Base-by-base conservation (phyloP, 1,140 invertebrate genomes). In the Bombus ignitus region DNA sequence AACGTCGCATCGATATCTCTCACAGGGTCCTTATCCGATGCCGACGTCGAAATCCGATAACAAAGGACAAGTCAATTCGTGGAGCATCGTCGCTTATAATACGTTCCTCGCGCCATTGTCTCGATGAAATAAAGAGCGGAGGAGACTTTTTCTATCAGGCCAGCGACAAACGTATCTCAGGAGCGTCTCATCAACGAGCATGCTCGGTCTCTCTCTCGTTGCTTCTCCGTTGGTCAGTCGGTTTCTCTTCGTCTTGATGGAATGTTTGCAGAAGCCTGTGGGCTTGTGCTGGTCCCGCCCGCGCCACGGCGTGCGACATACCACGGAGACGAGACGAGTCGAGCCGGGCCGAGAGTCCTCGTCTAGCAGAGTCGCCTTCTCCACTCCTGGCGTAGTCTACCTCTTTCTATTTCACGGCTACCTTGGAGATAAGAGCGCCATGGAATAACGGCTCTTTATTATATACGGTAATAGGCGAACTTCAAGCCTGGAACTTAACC, bases 381-480 rank as follows among this genome's bases (percentile, higher is more conserved):
- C 47, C 75, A 6, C 42, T 44, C 35, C 10, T 18, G 47, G 70
- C 74, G 37, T 57, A 79, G 76, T 77, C 90, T 81, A 47, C 88
- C 88, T 84, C 90, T 91, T 87, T 91, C 91, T 91, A 91, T 91
- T 91, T 90, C 85, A 80, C 90, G 77, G 87, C 90, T 76, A 76
- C 72, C 85, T 65, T 79, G 77, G 42, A 91, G 90, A 92, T 92
- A 92, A 92, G 90, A 91, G 71, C 83, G 80, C 85, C 83, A 80
- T 87, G 87, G 86, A 86, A 90, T 92, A 90, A 92, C 87, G 90
- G 79, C 83, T 84, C 90, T 92, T 91, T 92, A 92, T 92, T 92
- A 91, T 91, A 89, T 91, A 91, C 90, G 82, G 76, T 91, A 91
- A 91, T 90, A 90, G 88, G 87, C 86, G 78, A 91, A 91, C 88